A percentile compares a stretch with the other conserved stretches of the same genome.
phyloP scores from a whole-genome alignment of 1,140 invertebrate species.

The Habropoda laboriosa region DNA sequence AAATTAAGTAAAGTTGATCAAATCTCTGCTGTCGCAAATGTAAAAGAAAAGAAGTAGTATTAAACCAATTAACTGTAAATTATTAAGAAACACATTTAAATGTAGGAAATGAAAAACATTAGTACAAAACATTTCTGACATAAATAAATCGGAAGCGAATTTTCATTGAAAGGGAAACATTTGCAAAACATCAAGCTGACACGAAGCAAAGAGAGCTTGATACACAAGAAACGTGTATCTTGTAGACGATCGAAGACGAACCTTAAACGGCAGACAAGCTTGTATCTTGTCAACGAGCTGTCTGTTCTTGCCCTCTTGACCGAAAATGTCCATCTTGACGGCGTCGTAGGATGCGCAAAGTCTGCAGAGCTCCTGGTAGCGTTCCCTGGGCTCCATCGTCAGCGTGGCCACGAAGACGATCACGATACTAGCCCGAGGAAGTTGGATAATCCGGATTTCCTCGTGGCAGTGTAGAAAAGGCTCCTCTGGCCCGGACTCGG shows the following conservation, averaged over 20 bases:
- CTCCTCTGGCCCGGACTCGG: conserved; percentile 38
- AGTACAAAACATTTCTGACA: background rate
- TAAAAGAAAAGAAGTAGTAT: background rate
- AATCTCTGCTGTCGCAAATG: background rate
- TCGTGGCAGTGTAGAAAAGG: conserved; percentile 42
- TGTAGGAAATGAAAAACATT: background rate
- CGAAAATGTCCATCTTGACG: conserved; percentile 82
- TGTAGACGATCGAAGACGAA: conserved; percentile 53
- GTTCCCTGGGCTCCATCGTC: conserved; percentile 73
- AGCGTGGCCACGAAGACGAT: conserved; percentile 32
- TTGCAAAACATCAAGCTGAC: background rate
- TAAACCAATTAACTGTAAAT: background rate
- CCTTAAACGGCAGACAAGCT: conserved; percentile 81
- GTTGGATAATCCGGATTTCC: conserved; percentile 40
- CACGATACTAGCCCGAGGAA: conserved; percentile 37
- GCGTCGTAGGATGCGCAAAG: conserved; percentile 82
- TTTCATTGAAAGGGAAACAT: background rate
- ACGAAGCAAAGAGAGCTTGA: background rate
- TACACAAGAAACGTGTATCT: background rate
- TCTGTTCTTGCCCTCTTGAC: conserved; percentile 80
- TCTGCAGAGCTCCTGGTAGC: conserved; percentile 81
- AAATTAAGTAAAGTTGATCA: too few relatives aligned
- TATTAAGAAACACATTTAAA: background rate
- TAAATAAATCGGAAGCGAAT: background rate
- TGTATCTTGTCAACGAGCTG: conserved; percentile 82